Evolutionary conservation across 2,888 invertebrate species (phyloP).

Genomic region (Papilio elwesi): DNA sequence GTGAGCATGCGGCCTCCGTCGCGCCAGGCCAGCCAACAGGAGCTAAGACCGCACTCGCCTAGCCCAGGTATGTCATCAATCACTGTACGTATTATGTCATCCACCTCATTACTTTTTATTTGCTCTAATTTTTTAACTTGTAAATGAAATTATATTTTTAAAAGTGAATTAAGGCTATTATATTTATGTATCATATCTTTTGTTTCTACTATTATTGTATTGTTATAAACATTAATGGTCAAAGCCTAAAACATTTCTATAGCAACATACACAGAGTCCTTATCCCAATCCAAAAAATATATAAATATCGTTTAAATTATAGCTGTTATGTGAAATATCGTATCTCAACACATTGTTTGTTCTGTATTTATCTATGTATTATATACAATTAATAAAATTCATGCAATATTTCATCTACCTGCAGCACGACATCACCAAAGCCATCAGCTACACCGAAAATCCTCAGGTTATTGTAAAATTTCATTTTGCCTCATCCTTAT

Average conservation of each 20-base stretch:
- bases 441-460: conserved; percentile 83
- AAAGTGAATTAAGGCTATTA: not conserved
- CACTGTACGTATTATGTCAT: conserved; percentile 32
- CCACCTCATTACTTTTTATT: conserved; percentile 1
- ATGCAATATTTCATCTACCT: conserved; percentile 77
- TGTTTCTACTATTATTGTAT: too few species aligned
- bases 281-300: too few species aligned
- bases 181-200: not conserved
- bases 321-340: not conserved
- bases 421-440: conserved; percentile 83
- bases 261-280: too few species aligned
- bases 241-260: too few species aligned
- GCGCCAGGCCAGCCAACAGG: conserved; percentile 93
- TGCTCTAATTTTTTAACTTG: not conserved
- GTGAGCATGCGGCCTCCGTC: conserved; percentile 92
- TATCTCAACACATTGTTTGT: too few species aligned
- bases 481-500: conserved; percentile 59
- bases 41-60: conserved; percentile 91
- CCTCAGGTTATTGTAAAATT: conserved; percentile 76
- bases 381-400: conserved; percentile 57
- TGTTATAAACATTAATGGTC: too few species aligned
- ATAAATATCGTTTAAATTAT: too few species aligned
- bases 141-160: not conserved
- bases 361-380: not conserved
- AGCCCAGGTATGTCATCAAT: conserved; percentile 83